phyloP scores from a whole-genome alignment of 1,140 invertebrate genomes.

The Drosophila arawakana region DNA sequence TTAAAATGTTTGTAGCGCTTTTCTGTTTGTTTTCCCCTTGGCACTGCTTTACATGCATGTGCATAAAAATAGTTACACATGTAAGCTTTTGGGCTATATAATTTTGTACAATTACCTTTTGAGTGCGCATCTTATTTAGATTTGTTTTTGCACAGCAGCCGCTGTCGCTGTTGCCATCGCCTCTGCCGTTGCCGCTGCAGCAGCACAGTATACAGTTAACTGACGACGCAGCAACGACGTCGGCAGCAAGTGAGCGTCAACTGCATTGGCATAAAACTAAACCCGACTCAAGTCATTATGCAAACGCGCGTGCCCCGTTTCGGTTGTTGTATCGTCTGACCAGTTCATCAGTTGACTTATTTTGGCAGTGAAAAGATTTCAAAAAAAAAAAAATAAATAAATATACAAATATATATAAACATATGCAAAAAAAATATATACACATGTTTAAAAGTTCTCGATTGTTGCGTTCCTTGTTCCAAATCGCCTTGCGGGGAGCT shows the following conservation, averaged over 20 bases:
- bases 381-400: conserved; percentile 14
- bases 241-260: conserved; percentile 50
- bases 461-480: conserved; percentile 23
- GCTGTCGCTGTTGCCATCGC: background rate
- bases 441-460: conserved; percentile 3
- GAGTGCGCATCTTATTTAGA: conserved; percentile 35
- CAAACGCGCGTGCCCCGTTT: conserved; percentile 81
- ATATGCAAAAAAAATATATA: conserved; percentile 1
- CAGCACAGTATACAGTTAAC: conserved; percentile 23
- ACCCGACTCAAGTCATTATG: conserved; percentile 81
- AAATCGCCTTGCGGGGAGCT: background rate
- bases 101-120: background rate
- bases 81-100: conserved; percentile 2
- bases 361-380: conserved; percentile 25
- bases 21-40: background rate
- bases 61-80: conserved; percentile 5
- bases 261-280: conserved; percentile 77
- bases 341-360: conserved; percentile 24
- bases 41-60: conserved; percentile 9
- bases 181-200: conserved; percentile 1
- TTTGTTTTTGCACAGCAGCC: conserved; percentile 23
- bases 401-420: conserved; percentile 4
- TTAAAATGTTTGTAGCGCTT: conserved; percentile 4
- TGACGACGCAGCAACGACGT: conserved; percentile 28
- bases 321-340: conserved; percentile 76